Conservation (phyloP, 2,797 vertebrate genomes). For the Myripristis jacobus region DNA sequence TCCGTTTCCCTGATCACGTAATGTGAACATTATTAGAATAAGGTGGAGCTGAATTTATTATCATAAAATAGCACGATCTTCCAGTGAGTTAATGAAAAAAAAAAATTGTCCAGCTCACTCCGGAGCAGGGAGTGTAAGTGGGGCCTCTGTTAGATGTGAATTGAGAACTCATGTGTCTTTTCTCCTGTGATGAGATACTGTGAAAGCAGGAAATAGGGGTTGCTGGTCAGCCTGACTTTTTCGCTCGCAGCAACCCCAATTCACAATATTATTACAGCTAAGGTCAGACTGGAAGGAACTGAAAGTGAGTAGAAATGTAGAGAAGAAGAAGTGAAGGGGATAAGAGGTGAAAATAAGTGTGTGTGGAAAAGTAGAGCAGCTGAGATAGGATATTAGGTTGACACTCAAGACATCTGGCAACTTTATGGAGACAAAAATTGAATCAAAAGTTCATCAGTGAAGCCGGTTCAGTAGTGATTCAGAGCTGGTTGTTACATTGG, state of each 20-base stretch:
- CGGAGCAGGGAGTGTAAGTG: conserved; percentile 41
- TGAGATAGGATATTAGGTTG: conserved; percentile 10
- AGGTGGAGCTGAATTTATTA: conserved; percentile 26
- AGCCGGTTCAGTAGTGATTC: conserved; percentile 7
- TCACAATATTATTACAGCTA: conserved; percentile 77
- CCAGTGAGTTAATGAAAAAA: conserved; percentile 18
- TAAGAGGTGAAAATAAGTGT: conserved; percentile 41
- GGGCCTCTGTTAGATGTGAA: conserved; percentile 41
- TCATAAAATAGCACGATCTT: neutral
- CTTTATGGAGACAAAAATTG: conserved; percentile 35
- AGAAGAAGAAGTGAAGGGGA: conserved; percentile 42
- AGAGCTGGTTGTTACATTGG: conserved; percentile 48
- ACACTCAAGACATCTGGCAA: conserved; percentile 29
- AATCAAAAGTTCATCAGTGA: conserved; percentile 28
- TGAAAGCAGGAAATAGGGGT: conserved; percentile 75
- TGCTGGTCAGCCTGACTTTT: conserved; percentile 67
- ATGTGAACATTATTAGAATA: conserved; percentile 10
- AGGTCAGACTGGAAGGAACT: conserved; percentile 58
- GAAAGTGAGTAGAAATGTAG: conserved; percentile 30
- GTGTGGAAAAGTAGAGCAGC: conserved; percentile 25
- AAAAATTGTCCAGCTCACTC: conserved; percentile 16
- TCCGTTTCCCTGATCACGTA: neutral
- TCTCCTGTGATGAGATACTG: conserved; percentile 69
- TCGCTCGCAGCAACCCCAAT: conserved; percentile 72
- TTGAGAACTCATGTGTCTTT: conserved; percentile 69